Conservation (phyloP, 2,113 vertebrate species). For the Burhinus oedicnemus region DNA sequence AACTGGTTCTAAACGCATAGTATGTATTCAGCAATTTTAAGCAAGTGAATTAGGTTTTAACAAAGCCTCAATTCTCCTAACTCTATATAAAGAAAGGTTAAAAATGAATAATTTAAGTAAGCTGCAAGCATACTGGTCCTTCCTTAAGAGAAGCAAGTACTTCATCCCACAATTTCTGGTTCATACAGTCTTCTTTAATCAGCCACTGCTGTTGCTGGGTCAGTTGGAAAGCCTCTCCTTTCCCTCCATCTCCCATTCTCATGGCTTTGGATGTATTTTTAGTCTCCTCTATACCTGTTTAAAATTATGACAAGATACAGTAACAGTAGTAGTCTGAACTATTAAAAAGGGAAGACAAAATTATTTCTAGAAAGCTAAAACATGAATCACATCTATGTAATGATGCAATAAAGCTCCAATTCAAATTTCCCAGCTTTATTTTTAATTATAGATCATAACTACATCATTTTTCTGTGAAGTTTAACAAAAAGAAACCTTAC, state of each 20-base stretch:
- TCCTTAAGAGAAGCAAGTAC: slow-evolving; percentile 86
- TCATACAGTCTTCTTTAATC: slow-evolving; percentile 86
- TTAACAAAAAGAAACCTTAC: background rate
- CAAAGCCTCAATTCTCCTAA: background rate
- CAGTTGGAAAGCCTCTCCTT: slow-evolving; percentile 87
- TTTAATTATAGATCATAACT: background rate
- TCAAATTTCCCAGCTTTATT: background rate
- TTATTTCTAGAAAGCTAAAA: background rate
- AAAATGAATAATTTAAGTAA: background rate
- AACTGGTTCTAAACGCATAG: background rate
- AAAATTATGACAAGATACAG: slow-evolving; percentile 16
- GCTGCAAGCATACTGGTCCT: slow-evolving; percentile 84
- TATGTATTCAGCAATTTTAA: background rate
- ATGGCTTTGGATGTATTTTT: slow-evolving; percentile 78
- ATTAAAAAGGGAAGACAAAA: background rate
- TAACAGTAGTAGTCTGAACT: background rate
- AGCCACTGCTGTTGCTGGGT: slow-evolving; percentile 87
- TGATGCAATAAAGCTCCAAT: background rate
- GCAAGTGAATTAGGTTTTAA: background rate
- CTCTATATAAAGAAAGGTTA: background rate
- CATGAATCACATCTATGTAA: background rate
- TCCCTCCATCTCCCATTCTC: slow-evolving; percentile 74
- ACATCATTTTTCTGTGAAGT: background rate
- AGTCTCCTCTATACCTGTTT: slow-evolving; percentile 63
- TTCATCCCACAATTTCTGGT: slow-evolving; percentile 94